Evolutionary conservation across 2,797 vertebrate species (phyloP).

Genomic region (Sebastolobus altivelis): DNA sequence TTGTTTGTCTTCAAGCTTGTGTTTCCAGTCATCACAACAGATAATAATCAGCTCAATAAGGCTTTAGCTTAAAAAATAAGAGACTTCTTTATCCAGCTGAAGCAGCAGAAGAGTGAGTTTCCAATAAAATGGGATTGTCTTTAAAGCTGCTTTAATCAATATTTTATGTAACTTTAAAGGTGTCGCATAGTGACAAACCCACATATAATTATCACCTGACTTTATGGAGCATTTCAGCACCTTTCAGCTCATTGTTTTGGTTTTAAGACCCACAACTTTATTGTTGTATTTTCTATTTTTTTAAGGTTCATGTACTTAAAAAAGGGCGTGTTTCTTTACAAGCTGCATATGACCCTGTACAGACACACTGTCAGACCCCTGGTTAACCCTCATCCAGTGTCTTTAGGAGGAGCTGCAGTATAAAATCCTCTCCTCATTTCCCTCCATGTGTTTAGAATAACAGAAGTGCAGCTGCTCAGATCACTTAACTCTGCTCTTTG

Average conservation of each 20-base stretch:
- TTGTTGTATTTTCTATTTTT: background rate
- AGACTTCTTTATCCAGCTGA: background rate
- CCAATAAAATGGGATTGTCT: background rate
- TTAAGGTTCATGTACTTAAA: background rate
- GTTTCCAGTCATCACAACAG: background rate
- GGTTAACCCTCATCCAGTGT: slow-evolving; percentile 43
- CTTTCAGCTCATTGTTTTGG: background rate
- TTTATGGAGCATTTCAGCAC: background rate
- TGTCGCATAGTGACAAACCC: background rate
- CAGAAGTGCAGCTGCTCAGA: slow-evolving; percentile 57
- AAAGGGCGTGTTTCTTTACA: slow-evolving; percentile 15
- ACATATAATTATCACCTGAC: background rate
- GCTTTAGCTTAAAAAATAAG: background rate
- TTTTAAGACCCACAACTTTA: background rate
- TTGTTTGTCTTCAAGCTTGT: slow-evolving; percentile 17
- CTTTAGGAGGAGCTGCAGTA: slow-evolving; percentile 54
- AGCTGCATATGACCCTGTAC: slow-evolving; percentile 34
- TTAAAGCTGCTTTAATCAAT: background rate
- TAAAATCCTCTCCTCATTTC: slow-evolving; percentile 58
- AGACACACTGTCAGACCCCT: slow-evolving; percentile 38
- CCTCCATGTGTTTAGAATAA: slow-evolving; percentile 63
- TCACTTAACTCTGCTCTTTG: slow-evolving; percentile 22
- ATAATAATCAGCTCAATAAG: background rate
- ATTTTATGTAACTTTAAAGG: background rate
- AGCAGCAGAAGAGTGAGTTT: background rate